phyloP scores from a whole-genome alignment of 2,797 vertebrate genomes.

The Oryzias sinensis region DNA sequence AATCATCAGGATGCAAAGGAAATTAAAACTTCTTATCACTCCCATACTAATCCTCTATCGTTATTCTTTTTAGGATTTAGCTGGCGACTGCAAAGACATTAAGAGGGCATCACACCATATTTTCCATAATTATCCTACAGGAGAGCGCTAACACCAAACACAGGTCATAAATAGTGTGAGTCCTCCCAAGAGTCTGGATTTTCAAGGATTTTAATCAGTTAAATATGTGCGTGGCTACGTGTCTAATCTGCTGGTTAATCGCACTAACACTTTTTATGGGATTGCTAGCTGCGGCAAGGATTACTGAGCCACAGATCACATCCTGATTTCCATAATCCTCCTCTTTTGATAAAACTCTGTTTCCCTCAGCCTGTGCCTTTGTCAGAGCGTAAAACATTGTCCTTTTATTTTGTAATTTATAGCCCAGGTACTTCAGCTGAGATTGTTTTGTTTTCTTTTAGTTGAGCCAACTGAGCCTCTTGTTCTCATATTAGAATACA shows the following conservation, averaged over 20 bases:
- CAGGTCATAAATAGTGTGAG: conserved; percentile 43
- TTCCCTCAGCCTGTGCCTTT: conserved; percentile 52
- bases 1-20: conserved; percentile 34
- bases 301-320: conserved; percentile 73
- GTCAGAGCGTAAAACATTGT: conserved; percentile 43
- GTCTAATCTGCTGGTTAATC: conserved; percentile 77
- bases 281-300: conserved; percentile 67
- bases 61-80: conserved; percentile 32
- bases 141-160: conserved; percentile 50
- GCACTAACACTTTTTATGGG: conserved; percentile 77
- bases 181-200: conserved; percentile 60
- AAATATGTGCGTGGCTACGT: conserved; percentile 73
- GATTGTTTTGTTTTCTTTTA: conserved; percentile 1
- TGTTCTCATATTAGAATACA: background rate
- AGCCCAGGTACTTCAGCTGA: conserved; percentile 3
- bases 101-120: conserved; percentile 21
- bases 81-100: conserved; percentile 28
- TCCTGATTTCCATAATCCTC: conserved; percentile 76
- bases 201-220: conserved; percentile 71
- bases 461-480: background rate
- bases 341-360: conserved; percentile 68
- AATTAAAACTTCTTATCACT: conserved; percentile 38
- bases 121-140: conserved; percentile 49
- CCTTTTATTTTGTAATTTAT: conserved; percentile 40
- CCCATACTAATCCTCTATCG: conserved; percentile 40